A percentile compares a stretch with the other conserved stretches of the same genome.
phyloP scores from a whole-genome alignment of 2,888 invertebrate species.

The Epinotia bilunana region DNA sequence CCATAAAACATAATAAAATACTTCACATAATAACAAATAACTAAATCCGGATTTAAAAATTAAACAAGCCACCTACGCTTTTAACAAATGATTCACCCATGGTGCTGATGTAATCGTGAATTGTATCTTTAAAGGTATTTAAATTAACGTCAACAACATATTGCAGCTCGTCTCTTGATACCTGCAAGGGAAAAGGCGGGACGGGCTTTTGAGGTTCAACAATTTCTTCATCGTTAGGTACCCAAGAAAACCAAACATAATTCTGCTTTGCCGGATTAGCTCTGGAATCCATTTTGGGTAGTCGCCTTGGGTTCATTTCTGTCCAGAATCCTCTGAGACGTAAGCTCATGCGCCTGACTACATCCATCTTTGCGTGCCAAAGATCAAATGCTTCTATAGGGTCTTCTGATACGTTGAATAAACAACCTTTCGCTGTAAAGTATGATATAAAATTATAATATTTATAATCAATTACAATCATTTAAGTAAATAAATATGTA shows the following conservation, averaged over 20 bases:
- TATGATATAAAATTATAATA: slow-evolving; percentile 19
- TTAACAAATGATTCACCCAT: slow-evolving; percentile 56
- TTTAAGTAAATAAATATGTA: neutral
- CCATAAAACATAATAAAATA: neutral
- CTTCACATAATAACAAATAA: neutral
- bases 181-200: slow-evolving; percentile 58
- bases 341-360: slow-evolving; percentile 57
- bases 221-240: slow-evolving; percentile 54
- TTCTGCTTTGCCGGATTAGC: slow-evolving; percentile 57
- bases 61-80: slow-evolving; percentile 55
- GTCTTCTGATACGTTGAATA: slow-evolving; percentile 61
- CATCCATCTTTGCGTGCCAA: slow-evolving; percentile 57
- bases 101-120: slow-evolving; percentile 53
- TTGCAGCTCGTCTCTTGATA: slow-evolving; percentile 56
- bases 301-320: slow-evolving; percentile 54
- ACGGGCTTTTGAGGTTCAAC: slow-evolving; percentile 47
- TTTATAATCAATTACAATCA: neutral
- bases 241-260: slow-evolving; percentile 62
- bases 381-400: slow-evolving; percentile 60
- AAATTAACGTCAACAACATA: slow-evolving; percentile 60
- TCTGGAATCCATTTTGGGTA: slow-evolving; percentile 53
- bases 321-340: slow-evolving; percentile 58
- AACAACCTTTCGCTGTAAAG: slow-evolving; percentile 64
- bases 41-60: slow-evolving; percentile 47
- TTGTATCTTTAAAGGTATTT: slow-evolving; percentile 53